Conservation (phyloP, 2,113 vertebrate genomes). For the Bungarus multicinctus region DNA sequence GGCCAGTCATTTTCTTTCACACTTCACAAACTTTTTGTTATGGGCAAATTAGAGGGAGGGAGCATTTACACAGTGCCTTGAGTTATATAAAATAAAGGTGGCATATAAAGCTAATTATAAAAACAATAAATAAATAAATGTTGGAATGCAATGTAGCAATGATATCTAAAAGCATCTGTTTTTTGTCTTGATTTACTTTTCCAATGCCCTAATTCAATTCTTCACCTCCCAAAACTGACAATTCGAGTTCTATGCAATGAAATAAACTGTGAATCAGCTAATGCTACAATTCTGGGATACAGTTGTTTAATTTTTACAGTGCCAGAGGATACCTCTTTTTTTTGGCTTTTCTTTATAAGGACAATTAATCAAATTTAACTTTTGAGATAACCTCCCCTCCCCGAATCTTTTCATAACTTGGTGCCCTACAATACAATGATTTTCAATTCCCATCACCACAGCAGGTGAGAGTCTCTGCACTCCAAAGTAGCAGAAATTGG, state of each 20-base stretch:
- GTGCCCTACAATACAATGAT: background rate
- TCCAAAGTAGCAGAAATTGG: background rate
- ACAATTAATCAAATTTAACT: background rate
- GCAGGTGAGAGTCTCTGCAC: background rate
- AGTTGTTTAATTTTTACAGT: background rate
- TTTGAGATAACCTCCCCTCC: background rate
- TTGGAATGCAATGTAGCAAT: background rate
- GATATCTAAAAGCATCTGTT: background rate
- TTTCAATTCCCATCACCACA: background rate
- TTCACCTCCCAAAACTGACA: background rate
- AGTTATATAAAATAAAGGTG: background rate
- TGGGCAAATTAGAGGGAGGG: background rate
- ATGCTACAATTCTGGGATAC: background rate
- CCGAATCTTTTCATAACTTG: background rate
- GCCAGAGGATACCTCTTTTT: background rate
- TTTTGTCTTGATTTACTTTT: background rate
- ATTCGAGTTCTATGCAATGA: background rate
- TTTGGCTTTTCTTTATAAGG: background rate
- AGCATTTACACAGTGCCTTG: background rate
- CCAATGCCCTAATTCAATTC: background rate
- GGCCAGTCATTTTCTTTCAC: background rate
- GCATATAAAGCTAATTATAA: background rate
- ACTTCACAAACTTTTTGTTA: background rate
- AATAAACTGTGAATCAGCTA: background rate
- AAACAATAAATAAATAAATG: background rate